These are phyloP conservation scores for Gambusia holbrooki DNA, from an alignment of 2,113 vertebrate species.

Conservation along the genomic window DNA sequence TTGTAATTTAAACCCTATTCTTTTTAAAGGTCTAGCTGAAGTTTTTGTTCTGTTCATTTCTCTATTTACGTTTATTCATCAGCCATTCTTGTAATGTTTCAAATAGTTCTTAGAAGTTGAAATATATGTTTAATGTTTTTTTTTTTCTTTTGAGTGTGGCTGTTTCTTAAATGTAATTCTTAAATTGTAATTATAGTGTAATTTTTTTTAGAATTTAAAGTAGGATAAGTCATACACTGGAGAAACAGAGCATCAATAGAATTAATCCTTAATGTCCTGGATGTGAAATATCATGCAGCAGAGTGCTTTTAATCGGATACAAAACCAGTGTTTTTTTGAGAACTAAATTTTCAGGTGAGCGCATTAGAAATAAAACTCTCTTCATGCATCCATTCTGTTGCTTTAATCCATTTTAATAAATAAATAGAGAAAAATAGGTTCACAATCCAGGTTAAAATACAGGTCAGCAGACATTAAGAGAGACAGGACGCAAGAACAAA, in stretches of 20 bases:
- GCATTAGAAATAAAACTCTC: conserved; percentile 35
- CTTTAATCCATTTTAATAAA: conserved; percentile 79
- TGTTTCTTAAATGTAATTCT: background rate
- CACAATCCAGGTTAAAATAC: conserved; percentile 72
- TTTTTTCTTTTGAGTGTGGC: background rate
- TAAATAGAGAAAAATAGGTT: conserved; percentile 85
- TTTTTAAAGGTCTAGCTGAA: background rate
- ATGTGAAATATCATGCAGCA: too few species aligned
- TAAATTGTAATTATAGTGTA: background rate
- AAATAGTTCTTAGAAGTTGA: background rate
- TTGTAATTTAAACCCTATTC: background rate
- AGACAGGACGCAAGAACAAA: conserved; percentile 45
- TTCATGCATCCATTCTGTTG: background rate
- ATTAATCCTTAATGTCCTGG: too few species aligned
- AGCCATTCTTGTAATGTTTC: background rate
- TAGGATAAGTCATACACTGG: too few species aligned
- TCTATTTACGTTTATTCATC: too few species aligned
- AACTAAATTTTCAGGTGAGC: background rate
- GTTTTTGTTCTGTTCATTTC: too few species aligned
- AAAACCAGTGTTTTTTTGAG: background rate
- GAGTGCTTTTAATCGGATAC: too few species aligned
- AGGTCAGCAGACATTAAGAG: conserved; percentile 62
- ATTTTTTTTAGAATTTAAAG: too few species aligned
- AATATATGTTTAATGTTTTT: too few species aligned
- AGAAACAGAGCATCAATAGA: too few species aligned